Evolutionary conservation across 2,797 vertebrate species (phyloP), one percentile per base, ranked within the genome.

Genomic region (Falco columbarius): DNA sequence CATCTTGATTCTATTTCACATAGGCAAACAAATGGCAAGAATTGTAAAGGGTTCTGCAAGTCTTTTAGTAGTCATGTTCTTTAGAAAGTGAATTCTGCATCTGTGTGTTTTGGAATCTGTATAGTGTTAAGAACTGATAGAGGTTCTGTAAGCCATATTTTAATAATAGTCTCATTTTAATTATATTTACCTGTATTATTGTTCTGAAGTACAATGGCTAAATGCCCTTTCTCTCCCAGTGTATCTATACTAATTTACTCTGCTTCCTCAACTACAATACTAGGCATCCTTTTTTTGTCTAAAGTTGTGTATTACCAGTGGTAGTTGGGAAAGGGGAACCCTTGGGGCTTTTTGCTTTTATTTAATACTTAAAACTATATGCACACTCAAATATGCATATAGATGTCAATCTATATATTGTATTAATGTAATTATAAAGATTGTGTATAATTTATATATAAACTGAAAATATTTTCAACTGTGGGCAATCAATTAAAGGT

Each of bases 261-360:
- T 62, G 10, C n/a, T 52, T 56, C 22, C 26, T 81, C 70, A 84
- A 15, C 27, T 56, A 16, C 27, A 52, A 17, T 42, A 42, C 23
- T 40, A 65, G n/a, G 5, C 22, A 56, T 44, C 16, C 6, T 77
- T 80, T 59, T 16, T 38, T 70, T 66, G 3, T 63, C 34, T 34
- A 19, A 56, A 6, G 6, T 71, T 6, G 1, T 54, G 16, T 40
- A 12, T 54, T 75, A 5, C 4, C 42, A 36, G 4, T 0, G 8
- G 10, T 19, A 40, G 10, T 3, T 83, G n/a, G 8, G 36, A 85
- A 68, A 77, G 30, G 30, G 9, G n/a, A 73, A 61, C 15, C 3
- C 14, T 58, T 40, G 11, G 8, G 14, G 16, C 8, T 72, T 58
- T 75, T 59, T 71, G 18, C 11, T 66, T 86, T 76, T 56, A 11